Percentiles rank a stretch among this genome's conserved stretches.
Conservation (phyloP, 2,888 invertebrate genomes). For the Bruchidius siliquastri region DNA sequence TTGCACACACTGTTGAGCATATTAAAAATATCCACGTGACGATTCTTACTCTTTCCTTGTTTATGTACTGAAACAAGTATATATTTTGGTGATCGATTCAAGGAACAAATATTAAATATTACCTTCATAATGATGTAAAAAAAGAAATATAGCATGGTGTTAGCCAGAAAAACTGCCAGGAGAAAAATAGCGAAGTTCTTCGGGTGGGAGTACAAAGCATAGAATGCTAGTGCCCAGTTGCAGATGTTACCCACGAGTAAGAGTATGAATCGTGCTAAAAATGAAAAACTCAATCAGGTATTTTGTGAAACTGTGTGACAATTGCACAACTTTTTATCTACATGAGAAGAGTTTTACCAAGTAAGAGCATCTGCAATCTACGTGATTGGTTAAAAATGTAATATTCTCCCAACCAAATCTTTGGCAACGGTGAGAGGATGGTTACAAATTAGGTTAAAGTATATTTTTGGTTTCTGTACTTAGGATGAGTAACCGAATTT, state of each 20-base stretch:
- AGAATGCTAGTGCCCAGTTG: slow-evolving; percentile 63
- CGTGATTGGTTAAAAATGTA: no score
- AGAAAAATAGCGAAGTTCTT: slow-evolving; percentile 77
- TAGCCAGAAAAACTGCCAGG: slow-evolving; percentile 74
- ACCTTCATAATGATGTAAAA: slow-evolving; percentile 85
- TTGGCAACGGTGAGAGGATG: no score
- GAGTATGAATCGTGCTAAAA: slow-evolving; percentile 52
- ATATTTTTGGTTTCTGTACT: no score
- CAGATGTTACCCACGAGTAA: slow-evolving; percentile 58
- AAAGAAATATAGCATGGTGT: slow-evolving; percentile 72
- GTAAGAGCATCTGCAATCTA: no score
- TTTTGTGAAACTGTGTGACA: no score
- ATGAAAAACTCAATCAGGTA: slow-evolving; percentile 8
- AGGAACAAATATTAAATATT: slow-evolving; percentile 20
- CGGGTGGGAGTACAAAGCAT: slow-evolving; percentile 58
- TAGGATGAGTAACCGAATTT: no score
- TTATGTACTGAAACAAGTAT: slow-evolving; percentile 50
- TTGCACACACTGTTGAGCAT: slow-evolving; percentile 63
- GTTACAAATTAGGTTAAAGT: no score
- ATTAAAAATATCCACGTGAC: slow-evolving; percentile 62
- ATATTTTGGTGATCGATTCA: neutral
- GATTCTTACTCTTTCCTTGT: slow-evolving; percentile 59
- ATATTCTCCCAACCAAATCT: no score
- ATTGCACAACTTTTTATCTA: no score
- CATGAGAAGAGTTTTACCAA: no score